A percentile compares a stretch with the other conserved stretches of the same genome.
These are phyloP conservation scores for Apis florea DNA, from an alignment of 1,140 invertebrate species.

Conservation along the genomic window DNA sequence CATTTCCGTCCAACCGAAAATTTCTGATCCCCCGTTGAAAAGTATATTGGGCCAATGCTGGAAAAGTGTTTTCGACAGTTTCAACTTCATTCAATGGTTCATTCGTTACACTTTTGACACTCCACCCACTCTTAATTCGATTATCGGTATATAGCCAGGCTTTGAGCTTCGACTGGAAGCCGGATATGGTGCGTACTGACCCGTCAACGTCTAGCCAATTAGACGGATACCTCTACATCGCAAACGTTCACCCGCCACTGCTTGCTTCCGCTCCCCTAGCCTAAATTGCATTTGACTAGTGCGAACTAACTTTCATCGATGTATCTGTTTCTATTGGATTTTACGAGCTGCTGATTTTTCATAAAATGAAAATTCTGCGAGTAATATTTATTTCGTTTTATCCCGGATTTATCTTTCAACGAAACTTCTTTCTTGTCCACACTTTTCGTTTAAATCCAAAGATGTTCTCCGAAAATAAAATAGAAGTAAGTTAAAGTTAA, in stretches of 20 bases:
- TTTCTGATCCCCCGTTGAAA: too few species aligned
- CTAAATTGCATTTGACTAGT: background rate
- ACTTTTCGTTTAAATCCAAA: too few species aligned
- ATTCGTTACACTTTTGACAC: background rate
- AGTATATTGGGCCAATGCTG: too few species aligned
- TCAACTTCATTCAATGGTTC: background rate
- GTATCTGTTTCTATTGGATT: background rate
- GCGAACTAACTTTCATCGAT: background rate
- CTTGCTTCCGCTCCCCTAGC: background rate
- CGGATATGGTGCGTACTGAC: slow-evolving; percentile 26
- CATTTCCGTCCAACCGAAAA: background rate
- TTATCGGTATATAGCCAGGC: background rate
- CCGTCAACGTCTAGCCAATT: slow-evolving; percentile 22
- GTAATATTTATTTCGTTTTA: too few species aligned
- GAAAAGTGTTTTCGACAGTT: background rate
- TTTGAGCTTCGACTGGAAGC: background rate
- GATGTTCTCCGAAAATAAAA: too few species aligned
- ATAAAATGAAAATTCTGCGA: too few species aligned
- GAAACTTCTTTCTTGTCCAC: too few species aligned
- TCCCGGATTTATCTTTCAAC: too few species aligned
- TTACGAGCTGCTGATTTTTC: too few species aligned
- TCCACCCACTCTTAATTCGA: background rate
- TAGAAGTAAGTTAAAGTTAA: too few species aligned
- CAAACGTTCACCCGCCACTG: slow-evolving; percentile 3
- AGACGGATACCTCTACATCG: background rate